Evolutionary conservation across 2,113 vertebrate species (phyloP).

Genomic region (Spermophilus dauricus): DNA sequence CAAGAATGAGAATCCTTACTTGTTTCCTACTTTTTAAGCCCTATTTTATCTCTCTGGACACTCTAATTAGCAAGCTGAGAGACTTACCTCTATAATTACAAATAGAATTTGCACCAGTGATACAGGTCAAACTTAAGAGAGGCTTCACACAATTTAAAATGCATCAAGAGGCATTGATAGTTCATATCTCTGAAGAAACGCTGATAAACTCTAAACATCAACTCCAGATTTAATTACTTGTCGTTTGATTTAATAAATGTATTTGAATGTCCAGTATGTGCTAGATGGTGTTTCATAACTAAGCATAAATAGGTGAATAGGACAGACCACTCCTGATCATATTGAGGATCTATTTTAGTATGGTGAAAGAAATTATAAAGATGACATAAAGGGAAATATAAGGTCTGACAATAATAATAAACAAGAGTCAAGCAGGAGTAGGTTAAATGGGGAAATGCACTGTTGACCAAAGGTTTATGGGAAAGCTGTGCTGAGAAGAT

Average conservation of each 20-base stretch:
- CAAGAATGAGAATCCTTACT: not conserved
- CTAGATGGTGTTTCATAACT: not conserved
- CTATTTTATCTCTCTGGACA: not conserved
- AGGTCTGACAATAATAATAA: not conserved
- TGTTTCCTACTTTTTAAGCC: not conserved
- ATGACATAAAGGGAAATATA: not conserved
- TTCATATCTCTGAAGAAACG: not conserved
- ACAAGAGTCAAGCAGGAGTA: not conserved
- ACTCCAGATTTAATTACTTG: not conserved
- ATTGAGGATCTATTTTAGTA: not conserved
- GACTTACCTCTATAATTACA: not conserved
- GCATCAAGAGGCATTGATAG: not conserved
- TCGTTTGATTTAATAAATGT: not conserved
- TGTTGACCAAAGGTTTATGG: not conserved
- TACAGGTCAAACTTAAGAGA: not conserved
- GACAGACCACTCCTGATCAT: not conserved
- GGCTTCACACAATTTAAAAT: not conserved
- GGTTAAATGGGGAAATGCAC: not conserved
- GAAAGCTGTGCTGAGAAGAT: not conserved
- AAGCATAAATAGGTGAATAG: not conserved
- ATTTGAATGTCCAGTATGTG: not conserved
- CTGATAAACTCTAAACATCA: not conserved
- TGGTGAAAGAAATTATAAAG: not conserved
- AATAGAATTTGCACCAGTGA: not conserved
- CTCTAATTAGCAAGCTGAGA: not conserved